phyloP scores from a whole-genome alignment of 2,888 invertebrate species.

The Callosobruchus maculatus region DNA sequence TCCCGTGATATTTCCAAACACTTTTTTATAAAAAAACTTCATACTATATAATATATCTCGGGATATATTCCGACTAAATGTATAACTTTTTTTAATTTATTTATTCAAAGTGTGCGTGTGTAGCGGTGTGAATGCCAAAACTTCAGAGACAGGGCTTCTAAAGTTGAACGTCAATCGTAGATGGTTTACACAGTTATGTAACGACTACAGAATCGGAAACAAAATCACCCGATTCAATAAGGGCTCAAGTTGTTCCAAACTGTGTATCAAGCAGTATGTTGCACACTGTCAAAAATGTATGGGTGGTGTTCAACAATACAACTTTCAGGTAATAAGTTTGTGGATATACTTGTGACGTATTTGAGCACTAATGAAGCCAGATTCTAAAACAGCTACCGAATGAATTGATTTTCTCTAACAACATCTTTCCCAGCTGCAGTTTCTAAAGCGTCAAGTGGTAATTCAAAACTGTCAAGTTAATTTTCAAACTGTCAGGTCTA shows the following conservation, averaged over 20 bases:
- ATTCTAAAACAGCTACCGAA: too few relatives aligned
- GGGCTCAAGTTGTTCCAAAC: slow-evolving; percentile 36
- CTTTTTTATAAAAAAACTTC: slow-evolving; percentile 27
- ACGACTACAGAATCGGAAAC: slow-evolving; percentile 20
- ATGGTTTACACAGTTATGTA: slow-evolving; percentile 17
- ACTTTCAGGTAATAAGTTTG: neutral
- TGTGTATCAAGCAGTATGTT: slow-evolving; percentile 17
- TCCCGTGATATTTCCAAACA: slow-evolving; percentile 23
- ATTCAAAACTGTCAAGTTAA: too few relatives aligned
- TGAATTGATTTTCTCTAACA: too few relatives aligned
- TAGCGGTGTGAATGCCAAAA: slow-evolving; percentile 14
- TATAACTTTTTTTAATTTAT: slow-evolving; percentile 31
- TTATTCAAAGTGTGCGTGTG: slow-evolving; percentile 32
- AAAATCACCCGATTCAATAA: slow-evolving; percentile 20
- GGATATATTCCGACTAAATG: slow-evolving; percentile 23
- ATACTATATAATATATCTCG: slow-evolving; percentile 21
- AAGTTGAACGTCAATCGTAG: slow-evolving; percentile 16
- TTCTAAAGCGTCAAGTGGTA: too few relatives aligned
- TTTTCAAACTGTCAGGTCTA: too few relatives aligned
- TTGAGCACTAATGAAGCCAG: too few relatives aligned
- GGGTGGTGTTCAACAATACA: neutral
- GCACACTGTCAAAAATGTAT: slow-evolving; percentile 10
- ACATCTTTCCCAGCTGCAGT: too few relatives aligned
- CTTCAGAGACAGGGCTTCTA: slow-evolving; percentile 17
- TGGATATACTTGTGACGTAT: too few relatives aligned